Evolutionary conservation across 2,797 vertebrate genomes (phyloP).

Genomic region (Sebastes matsubarae): DNA sequence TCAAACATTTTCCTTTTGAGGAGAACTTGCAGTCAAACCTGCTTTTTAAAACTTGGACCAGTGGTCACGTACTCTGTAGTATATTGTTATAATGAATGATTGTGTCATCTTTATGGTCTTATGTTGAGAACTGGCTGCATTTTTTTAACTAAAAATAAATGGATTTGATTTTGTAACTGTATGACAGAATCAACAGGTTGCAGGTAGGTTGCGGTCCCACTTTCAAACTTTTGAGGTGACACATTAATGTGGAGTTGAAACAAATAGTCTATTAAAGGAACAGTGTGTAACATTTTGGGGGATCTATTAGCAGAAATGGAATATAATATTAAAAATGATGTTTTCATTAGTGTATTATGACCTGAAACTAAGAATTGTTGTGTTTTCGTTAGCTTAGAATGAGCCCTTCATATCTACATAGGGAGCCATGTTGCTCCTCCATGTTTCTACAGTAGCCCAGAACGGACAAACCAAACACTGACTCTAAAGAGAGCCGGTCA

Average conservation of each 20-base stretch:
- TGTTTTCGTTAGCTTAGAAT: no score
- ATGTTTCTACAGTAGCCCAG: no score
- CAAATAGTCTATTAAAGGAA: not conserved
- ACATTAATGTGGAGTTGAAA: not conserved
- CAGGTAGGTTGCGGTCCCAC: not conserved
- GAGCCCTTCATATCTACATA: no score
- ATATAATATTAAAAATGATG: no score
- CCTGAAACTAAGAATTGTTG: no score
- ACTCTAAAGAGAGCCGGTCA: no score
- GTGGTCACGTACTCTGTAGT: not conserved
- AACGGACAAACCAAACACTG: no score
- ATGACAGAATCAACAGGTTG: not conserved
- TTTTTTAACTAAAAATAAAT: not conserved
- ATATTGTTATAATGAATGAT: not conserved
- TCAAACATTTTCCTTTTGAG: not conserved
- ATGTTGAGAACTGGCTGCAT: not conserved
- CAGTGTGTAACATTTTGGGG: no score
- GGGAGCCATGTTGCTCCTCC: no score
- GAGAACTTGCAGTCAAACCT: not conserved
- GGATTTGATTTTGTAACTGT: not conserved
- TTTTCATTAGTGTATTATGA: no score
- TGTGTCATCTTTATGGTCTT: not conserved
- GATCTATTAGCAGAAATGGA: no score
- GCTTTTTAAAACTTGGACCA: not conserved
- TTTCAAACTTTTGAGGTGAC: not conserved